Base-by-base conservation (phyloP, 1,140 invertebrate genomes). In the Bombus superbus region DNA sequence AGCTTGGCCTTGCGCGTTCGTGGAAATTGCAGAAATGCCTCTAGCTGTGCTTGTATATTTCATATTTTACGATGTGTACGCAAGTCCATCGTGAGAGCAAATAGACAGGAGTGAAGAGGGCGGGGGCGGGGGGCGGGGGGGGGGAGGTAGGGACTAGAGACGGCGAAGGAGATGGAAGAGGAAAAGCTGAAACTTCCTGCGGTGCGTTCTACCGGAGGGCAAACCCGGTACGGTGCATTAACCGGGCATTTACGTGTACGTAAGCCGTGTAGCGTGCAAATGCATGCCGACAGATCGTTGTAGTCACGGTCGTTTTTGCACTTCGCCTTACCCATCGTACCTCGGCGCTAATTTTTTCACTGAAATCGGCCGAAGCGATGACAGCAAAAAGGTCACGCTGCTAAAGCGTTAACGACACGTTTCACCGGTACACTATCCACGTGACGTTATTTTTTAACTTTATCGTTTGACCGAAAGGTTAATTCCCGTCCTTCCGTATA, bases 1-100 rank as follows among this genome's bases (percentile, higher is more conserved):
- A 89, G 64, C 28, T 57, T 85, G 68, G 64, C 22, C 72, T 88
- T 81, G 75, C 44, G n/a, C 66, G 86, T 64, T 80, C 83, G 73
- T 88, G 72, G 86, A 86, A 91, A 91, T 89, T 91, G 81, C 83
- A 84, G 71, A 47, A 42, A 84, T 82, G 66, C 75, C 78, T 73
- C n/a, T 40, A 38, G 68, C 32, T 38, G 15, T 57, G 79, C 81
- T 89, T 82, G 74, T 81, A 83, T 85, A 80, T 90, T 91, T 91
- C 88, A 92, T 92, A 92, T 86, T 92, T 92, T 83, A 92, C 75
- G 86, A 90, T 92, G 91, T 92, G 78, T 90, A 87, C 90, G 75
- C 44, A 74, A 66, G 76, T 68, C 83, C 74, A 86, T 88, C 86
- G 64, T 75, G 83, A 80, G 64, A 64, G 86, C 85, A 92, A 92